Conservation (phyloP, 2,113 vertebrate species). For the Crotalus viridis region DNA sequence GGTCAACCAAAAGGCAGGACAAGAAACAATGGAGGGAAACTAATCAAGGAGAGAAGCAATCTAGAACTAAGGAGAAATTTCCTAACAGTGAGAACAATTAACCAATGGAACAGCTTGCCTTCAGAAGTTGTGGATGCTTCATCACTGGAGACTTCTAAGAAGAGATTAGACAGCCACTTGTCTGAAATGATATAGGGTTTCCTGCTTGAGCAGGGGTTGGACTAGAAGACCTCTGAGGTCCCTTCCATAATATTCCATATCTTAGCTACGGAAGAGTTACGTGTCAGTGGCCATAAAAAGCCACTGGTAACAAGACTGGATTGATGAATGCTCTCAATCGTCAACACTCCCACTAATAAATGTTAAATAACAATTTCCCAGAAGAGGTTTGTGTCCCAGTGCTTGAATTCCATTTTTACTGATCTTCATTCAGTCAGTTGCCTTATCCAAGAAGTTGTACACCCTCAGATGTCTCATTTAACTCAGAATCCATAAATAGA, state of each 20-base stretch:
- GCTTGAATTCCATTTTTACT: background rate
- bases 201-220: background rate
- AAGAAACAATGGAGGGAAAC: background rate
- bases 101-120: background rate
- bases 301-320: background rate
- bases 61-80: background rate
- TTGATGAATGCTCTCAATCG: background rate
- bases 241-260: background rate
- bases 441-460: background rate
- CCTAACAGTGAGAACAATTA: background rate
- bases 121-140: background rate
- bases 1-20: background rate
- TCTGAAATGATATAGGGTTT: background rate
- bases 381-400: background rate
- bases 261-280: background rate
- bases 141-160: background rate
- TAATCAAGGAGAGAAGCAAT: background rate
- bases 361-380: background rate
- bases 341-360: background rate
- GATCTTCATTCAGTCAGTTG: background rate
- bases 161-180: background rate
- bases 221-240: background rate
- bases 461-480: background rate
- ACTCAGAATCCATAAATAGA: background rate
- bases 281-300: background rate